Conservation (phyloP, 2,113 vertebrate species). For the Scytalopus superciliaris region DNA sequence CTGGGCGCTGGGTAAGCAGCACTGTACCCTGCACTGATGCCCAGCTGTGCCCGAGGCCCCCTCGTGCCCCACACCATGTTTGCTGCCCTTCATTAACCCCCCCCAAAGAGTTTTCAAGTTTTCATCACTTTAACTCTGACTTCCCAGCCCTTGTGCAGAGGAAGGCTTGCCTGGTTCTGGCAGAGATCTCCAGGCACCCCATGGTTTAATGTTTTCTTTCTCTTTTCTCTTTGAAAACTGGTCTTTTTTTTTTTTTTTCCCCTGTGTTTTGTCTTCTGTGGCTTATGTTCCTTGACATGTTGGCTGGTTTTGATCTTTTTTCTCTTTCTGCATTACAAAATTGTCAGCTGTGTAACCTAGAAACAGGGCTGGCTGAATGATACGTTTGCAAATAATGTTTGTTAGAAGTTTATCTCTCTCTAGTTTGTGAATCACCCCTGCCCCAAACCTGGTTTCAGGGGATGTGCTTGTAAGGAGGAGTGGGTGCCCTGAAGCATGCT, state of each 20-base stretch:
- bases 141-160: neutral
- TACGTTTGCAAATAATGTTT: constrained; percentile 57
- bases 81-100: neutral
- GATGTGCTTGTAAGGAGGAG: neutral
- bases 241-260: neutral
- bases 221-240: constrained; percentile 34
- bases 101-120: neutral
- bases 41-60: rapidly evolving
- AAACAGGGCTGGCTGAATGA: constrained; percentile 41
- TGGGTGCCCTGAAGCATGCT: rapidly evolving
- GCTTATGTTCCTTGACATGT: constrained; percentile 62
- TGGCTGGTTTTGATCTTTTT: constrained; percentile 68
- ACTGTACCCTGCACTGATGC: rapidly evolving
- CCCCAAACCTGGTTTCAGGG: neutral
- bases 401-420: constrained; percentile 50
- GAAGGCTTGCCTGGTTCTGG: neutral
- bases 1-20: rapidly evolving
- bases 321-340: constrained; percentile 55
- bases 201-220: constrained; percentile 37
- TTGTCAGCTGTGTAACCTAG: constrained; percentile 66
- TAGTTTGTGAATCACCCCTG: neutral
- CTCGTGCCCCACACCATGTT: rapidly evolving
- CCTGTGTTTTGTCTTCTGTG: constrained; percentile 59
- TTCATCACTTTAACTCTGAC: neutral
- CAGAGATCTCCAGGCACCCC: neutral